Evolutionary conservation across 2,113 vertebrate genomes (phyloP), one percentile per base, ranked within the genome.

Genomic region (Dascyllus trimaculatus): DNA sequence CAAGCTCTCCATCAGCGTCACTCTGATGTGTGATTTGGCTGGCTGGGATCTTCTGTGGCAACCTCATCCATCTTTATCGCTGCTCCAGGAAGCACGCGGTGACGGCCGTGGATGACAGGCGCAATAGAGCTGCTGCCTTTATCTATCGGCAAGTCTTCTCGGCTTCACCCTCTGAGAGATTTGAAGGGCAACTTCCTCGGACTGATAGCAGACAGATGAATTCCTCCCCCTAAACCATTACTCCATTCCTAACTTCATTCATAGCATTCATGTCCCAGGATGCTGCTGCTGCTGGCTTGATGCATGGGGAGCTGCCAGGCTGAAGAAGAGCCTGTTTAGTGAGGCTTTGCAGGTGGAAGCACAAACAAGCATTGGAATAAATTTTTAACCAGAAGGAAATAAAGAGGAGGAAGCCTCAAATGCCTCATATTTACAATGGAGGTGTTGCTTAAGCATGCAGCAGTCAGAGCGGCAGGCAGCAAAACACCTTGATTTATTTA

Each of bases 41-140:
- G 74, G 29, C 43, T 61, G 72, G 46, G 70, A 84, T 81, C 74
- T 26, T 2, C 7, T 52, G 5, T 21, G 48, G 85, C 80, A 86
- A 63, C 76, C 80, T 76, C 88, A 87, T 88, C 82, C 83, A 68
- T 92, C 85, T 89, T 85, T 81, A 87, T 79, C 67, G 35, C 40
- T 6, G 56, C 80, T 56, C 22, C 49, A 19, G 68, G 61, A 82
- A 49, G 84, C 58, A 21, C 11, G 11, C 19, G 11, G 45, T 71
- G 87, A 83, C 53, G 79, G 84, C 70, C 52, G 35, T 26, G 11
- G 72, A 48, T 82, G 88, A 87, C 86, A 81, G 72, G 45, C 17
- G 67, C 81, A 75, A 57, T 80, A 60, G 76, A 87, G 78, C 84
- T 61, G 64, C 78, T 13, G 15, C 61, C 75, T 76, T 86, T 82